These are phyloP conservation scores for Exephanes ischioxanthus DNA, from an alignment of 2,888 invertebrate genomes.

Conservation along the genomic window DNA sequence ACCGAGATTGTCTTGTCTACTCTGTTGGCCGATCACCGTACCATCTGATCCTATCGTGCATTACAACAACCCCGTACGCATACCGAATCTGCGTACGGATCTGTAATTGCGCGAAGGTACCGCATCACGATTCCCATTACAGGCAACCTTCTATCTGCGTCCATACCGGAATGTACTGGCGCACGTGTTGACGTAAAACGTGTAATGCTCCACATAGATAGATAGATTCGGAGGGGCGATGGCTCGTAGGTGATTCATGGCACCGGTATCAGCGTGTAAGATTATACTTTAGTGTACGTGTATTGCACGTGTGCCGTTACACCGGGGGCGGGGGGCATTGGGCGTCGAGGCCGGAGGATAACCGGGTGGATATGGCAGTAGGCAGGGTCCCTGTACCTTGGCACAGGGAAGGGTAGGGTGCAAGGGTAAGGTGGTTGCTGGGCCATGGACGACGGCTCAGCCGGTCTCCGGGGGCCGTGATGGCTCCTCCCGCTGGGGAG, in stretches of 20 bases:
- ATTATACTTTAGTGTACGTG: not conserved
- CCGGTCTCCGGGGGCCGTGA: slow-evolving; percentile 67
- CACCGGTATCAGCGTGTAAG: slow-evolving; percentile 6
- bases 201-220: slow-evolving; percentile 27
- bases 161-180: slow-evolving; percentile 41
- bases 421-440: slow-evolving; percentile 58
- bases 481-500: slow-evolving; percentile 42
- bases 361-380: slow-evolving; percentile 52
- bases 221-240: slow-evolving; percentile 37
- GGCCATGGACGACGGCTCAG: slow-evolving; percentile 69
- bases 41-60: not conserved
- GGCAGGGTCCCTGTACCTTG: slow-evolving; percentile 48
- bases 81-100: not conserved
- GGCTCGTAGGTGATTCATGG: slow-evolving; percentile 34
- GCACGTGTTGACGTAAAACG: slow-evolving; percentile 51
- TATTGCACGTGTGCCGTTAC: slow-evolving; percentile 21
- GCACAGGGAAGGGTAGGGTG: slow-evolving; percentile 33
- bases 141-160: not conserved
- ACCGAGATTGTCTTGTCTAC: not conserved
- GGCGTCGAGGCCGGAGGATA: slow-evolving; percentile 41
- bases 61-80: not conserved
- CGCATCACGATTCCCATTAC: slow-evolving; percentile 26
- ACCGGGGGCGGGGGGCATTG: slow-evolving; percentile 13
- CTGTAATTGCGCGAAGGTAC: slow-evolving; percentile 52
- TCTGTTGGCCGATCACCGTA: not conserved